Percentiles rank a stretch among this genome's conserved stretches.
Conservation (phyloP, 2,113 vertebrate genomes). For the Entelurus aequoreus region DNA sequence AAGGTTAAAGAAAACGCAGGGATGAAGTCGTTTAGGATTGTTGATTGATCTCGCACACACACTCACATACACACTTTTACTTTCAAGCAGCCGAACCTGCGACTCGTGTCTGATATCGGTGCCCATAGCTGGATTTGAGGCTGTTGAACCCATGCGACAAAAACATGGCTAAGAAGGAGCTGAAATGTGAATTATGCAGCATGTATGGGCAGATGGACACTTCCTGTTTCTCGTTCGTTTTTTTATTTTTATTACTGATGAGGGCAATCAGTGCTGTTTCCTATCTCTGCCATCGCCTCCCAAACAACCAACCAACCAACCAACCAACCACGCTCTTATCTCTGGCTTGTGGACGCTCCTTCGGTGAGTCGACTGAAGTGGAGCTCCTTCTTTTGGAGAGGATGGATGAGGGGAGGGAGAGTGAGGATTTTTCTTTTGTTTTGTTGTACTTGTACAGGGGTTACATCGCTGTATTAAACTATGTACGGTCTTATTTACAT, state of each 20-base stretch:
- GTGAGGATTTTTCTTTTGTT: conserved; percentile 52
- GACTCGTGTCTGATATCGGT: conserved; percentile 60
- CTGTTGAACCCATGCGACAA: conserved; percentile 33
- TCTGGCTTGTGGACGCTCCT: conserved; percentile 39
- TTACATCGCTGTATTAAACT: conserved; percentile 98
- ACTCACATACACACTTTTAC: conserved; percentile 30
- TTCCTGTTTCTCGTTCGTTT: conserved; percentile 33
- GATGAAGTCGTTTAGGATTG: conserved; percentile 37
- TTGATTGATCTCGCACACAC: conserved; percentile 24
- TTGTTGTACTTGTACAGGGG: conserved; percentile 98
- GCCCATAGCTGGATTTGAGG: conserved; percentile 43
- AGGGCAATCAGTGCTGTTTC: conserved; percentile 56
- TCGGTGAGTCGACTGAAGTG: conserved; percentile 38
- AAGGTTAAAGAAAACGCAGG: conserved; percentile 57
- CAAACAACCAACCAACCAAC: conserved; percentile 3
- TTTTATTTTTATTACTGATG: conserved; percentile 42
- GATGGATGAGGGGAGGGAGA: conserved; percentile 51
- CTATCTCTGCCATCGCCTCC: conserved; percentile 3
- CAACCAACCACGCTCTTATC: conserved; percentile 37
- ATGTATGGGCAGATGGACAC: conserved; percentile 53
- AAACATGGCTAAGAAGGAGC: conserved; percentile 14
- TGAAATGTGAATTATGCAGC: conserved; percentile 40
- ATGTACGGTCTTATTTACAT: conserved; percentile 99
- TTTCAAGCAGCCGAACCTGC: conserved; percentile 55
- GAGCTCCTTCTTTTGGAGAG: conserved; percentile 53